Conservation (phyloP, 2,888 invertebrate genomes). For the Plebejus anna region DNA sequence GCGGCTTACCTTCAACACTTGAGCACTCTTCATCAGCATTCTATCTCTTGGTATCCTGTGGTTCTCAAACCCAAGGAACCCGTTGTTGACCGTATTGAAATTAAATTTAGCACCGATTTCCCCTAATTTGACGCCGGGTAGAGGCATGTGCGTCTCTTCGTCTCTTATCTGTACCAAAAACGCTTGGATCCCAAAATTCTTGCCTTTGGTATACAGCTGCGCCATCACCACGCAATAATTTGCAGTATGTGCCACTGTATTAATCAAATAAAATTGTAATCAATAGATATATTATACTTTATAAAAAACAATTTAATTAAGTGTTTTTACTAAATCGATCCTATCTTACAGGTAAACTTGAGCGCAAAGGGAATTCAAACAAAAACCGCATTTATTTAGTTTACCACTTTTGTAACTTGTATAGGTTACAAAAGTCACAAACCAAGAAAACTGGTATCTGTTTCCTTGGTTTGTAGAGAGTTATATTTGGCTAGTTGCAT, state of each 20-base stretch:
- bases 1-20: conserved; percentile 81
- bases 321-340: too few species aligned
- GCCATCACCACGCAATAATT: conserved; percentile 96
- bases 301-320: too few species aligned
- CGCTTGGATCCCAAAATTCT: conserved; percentile 92
- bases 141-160: conserved; percentile 91
- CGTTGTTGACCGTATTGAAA: conserved; percentile 94
- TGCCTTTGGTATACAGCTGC: conserved; percentile 89
- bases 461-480: too few species aligned
- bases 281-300: too few species aligned
- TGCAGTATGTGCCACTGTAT: conserved; percentile 90
- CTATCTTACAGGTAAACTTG: too few species aligned
- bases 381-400: too few species aligned
- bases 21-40: conserved; percentile 96
- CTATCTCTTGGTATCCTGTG: conserved; percentile 91
- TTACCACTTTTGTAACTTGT: too few species aligned
- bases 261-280: too few species aligned
- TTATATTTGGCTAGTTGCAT: too few species aligned
- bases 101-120: conserved; percentile 97
- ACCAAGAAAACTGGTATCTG: too few species aligned
- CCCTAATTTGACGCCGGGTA: conserved; percentile 93
- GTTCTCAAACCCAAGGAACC: conserved; percentile 92
- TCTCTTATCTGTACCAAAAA: conserved; percentile 95
- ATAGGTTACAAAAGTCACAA: too few species aligned
- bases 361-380: too few species aligned